A percentile compares a stretch with the other conserved stretches of the same genome.
Conservation (phyloP, 2,888 invertebrate genomes). For the Drosophila subquinaria region DNA sequence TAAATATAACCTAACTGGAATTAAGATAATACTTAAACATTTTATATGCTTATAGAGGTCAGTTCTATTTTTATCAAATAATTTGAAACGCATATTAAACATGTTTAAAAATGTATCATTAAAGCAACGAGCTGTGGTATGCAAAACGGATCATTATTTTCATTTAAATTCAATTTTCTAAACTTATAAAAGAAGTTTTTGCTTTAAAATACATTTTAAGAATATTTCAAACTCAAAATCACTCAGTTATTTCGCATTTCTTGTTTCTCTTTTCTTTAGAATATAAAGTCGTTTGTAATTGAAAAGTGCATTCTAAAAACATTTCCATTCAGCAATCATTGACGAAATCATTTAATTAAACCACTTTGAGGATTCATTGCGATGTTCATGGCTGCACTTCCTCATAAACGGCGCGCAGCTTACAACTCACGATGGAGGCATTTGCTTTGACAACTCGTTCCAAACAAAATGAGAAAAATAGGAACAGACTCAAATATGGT, state of each 20-base stretch:
- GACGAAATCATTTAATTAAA: slow-evolving; percentile 45
- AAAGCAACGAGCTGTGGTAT: too few relatives aligned
- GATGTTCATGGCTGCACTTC: slow-evolving; percentile 44
- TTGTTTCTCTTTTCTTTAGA: too few relatives aligned
- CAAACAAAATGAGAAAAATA: neutral
- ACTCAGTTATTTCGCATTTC: too few relatives aligned
- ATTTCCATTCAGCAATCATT: slow-evolving; percentile 5
- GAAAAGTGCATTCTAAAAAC: neutral
- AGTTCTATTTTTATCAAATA: too few relatives aligned
- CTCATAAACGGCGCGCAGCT: slow-evolving; percentile 41
- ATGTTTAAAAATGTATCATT: too few relatives aligned
- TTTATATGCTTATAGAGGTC: too few relatives aligned
- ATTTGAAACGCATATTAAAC: too few relatives aligned
- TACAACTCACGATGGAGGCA: slow-evolving; percentile 45
- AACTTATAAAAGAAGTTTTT: neutral
- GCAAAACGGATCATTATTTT: too few relatives aligned
- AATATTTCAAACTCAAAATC: too few relatives aligned
- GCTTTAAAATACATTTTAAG: neutral
- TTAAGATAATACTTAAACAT: too few relatives aligned
- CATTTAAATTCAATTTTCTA: too few relatives aligned
- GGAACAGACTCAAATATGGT: slow-evolving; percentile 48
- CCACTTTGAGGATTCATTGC: slow-evolving; percentile 29
- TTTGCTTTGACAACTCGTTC: slow-evolving; percentile 59
- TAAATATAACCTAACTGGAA: too few relatives aligned
- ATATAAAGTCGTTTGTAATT: neutral